Conservation (phyloP, 2,888 invertebrate genomes). For the Melieria crassipennis region DNA sequence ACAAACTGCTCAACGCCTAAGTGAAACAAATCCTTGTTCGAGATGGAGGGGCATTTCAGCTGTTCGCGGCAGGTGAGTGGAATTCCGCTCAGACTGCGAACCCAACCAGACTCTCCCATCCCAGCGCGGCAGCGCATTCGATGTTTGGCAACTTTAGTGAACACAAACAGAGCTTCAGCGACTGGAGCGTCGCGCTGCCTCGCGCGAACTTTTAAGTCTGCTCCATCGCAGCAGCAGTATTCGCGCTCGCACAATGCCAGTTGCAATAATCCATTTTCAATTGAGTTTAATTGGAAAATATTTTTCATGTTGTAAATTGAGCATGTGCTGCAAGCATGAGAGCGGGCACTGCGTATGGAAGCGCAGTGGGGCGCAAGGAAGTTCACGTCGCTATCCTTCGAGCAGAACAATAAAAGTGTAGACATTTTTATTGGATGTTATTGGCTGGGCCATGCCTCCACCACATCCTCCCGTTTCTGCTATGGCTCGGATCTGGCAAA, state of each 20-base stretch:
- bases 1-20: too few species aligned
- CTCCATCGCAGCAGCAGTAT: not conserved
- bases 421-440: too few species aligned
- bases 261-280: slow-evolving; percentile 45
- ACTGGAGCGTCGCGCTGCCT: not conserved
- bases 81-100: slow-evolving; percentile 8
- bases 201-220: not conserved
- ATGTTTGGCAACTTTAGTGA: slow-evolving; percentile 15
- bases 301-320: slow-evolving; percentile 45
- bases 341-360: too few species aligned
- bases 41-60: not conserved
- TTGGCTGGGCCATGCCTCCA: too few species aligned
- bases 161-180: not conserved
- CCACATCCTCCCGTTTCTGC: too few species aligned
- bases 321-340: not conserved
- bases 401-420: too few species aligned
- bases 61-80: not conserved
- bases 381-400: too few species aligned
- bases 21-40: too few species aligned
- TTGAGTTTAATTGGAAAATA: slow-evolving; percentile 48
- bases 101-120: too few species aligned
- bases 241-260: slow-evolving; percentile 29
- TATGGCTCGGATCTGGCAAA: too few species aligned
- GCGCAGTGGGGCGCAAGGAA: too few species aligned
- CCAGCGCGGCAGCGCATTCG: not conserved